Evolutionary conservation across 2,113 vertebrate genomes (phyloP).

Genomic region (Australoheros scitulus): DNA sequence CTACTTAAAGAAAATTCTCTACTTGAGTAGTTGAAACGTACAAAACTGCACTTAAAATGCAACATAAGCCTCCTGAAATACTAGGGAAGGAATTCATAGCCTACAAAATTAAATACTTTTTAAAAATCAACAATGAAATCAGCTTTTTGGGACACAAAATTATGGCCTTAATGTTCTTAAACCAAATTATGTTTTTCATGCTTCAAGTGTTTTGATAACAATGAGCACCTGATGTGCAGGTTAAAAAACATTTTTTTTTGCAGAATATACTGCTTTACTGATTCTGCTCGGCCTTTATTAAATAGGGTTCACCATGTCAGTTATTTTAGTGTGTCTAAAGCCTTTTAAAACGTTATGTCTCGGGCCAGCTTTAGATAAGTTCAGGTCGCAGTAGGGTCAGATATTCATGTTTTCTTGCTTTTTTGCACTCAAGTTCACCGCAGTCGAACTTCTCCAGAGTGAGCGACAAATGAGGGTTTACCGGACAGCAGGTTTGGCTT

Average conservation of each 20-base stretch:
- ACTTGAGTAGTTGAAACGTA: neutral
- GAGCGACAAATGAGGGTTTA: slow-evolving; percentile 55
- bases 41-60: neutral
- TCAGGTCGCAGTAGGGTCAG: neutral
- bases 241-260: neutral
- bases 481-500: slow-evolving; percentile 86
- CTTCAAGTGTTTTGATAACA: neutral
- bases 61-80: neutral
- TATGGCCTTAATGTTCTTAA: too few relatives aligned
- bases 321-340: neutral
- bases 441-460: neutral
- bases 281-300: neutral
- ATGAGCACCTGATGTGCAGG: neutral
- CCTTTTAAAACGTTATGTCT: neutral
- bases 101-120: neutral
- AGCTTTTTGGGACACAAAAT: neutral
- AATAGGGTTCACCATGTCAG: neutral
- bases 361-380: neutral
- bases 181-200: neutral
- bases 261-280: neutral
- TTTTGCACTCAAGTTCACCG: neutral
- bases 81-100: neutral
- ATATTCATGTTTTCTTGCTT: neutral
- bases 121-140: neutral
- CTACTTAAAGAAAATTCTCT: neutral